Percentiles rank a stretch among this genome's conserved stretches.
Conservation (phyloP, 2,888 invertebrate species). For the Scelioninae gen. 2 region DNA sequence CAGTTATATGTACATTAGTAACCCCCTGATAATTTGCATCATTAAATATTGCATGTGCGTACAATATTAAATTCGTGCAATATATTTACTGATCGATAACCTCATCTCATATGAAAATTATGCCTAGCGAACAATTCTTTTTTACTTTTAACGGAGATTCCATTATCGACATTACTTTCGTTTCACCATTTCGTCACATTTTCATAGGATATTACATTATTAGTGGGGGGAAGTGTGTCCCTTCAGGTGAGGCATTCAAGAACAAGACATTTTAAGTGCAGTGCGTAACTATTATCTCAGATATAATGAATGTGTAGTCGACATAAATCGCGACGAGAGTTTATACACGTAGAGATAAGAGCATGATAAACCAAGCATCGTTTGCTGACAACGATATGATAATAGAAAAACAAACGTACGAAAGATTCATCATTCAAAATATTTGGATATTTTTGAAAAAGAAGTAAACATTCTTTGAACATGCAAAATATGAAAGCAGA, state of each 20-base stretch:
- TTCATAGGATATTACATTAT: constrained; percentile 15
- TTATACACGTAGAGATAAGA: constrained; percentile 49
- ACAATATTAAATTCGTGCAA: constrained; percentile 14
- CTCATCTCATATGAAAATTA: constrained; percentile 11
- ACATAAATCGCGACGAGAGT: constrained; percentile 38
- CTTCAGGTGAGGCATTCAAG: background rate
- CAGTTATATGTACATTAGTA: background rate
- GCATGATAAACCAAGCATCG: constrained; percentile 34
- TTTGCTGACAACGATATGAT: constrained; percentile 47
- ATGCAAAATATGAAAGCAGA: too few species aligned
- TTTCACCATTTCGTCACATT: background rate
- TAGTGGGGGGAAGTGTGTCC: constrained; percentile 17
- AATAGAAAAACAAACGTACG: constrained; percentile 23
- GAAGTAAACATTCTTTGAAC: too few species aligned
- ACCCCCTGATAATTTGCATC: background rate
- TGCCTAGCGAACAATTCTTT: background rate
- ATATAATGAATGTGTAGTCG: constrained; percentile 13
- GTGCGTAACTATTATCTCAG: constrained; percentile 30
- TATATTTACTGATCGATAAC: constrained; percentile 15
- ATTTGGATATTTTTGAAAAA: background rate
- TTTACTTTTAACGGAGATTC: constrained; percentile 12
- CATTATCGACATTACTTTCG: constrained; percentile 14
- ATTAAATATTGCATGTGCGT: constrained; percentile 14
- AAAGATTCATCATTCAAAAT: constrained; percentile 15
- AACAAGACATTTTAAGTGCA: constrained; percentile 26